phyloP scores from a whole-genome alignment of 2,888 invertebrate species.

The Euplexia lucipara region DNA sequence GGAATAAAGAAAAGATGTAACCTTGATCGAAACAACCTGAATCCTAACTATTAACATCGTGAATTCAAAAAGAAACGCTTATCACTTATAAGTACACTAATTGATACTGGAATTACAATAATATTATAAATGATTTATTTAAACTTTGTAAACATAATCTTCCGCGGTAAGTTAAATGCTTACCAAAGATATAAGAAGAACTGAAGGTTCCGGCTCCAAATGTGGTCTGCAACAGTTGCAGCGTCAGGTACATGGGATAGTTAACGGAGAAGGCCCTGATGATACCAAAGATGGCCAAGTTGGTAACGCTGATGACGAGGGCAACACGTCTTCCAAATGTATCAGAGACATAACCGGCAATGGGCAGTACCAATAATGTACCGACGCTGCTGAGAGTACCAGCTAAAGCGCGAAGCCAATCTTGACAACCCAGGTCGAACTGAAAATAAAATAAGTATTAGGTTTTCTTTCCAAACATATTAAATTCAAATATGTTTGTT shows the following conservation, averaged over 20 bases:
- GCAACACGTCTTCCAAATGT: slow-evolving; percentile 90
- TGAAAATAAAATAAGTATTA: slow-evolving; percentile 73
- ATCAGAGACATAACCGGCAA: slow-evolving; percentile 93
- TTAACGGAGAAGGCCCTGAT: slow-evolving; percentile 90
- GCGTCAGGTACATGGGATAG: slow-evolving; percentile 88
- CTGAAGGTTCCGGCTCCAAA: slow-evolving; percentile 90
- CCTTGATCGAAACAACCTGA: background rate
- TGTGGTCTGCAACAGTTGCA: slow-evolving; percentile 90
- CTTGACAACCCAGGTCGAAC: slow-evolving; percentile 92
- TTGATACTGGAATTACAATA: no score
- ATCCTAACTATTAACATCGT: no score
- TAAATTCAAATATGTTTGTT: background rate
- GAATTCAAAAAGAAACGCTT: no score
- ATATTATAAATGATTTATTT: no score
- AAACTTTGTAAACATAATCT: background rate
- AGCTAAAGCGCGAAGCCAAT: slow-evolving; percentile 93
- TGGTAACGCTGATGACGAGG: slow-evolving; percentile 85
- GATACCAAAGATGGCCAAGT: slow-evolving; percentile 85
- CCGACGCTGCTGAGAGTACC: slow-evolving; percentile 94
- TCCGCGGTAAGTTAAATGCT: slow-evolving; percentile 5
- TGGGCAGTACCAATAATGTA: slow-evolving; percentile 92
- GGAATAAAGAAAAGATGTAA: slow-evolving; percentile 47
- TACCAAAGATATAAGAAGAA: slow-evolving; percentile 86
- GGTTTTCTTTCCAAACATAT: background rate
- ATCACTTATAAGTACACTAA: no score